Evolutionary conservation across 2,113 vertebrate genomes (phyloP).

Genomic region (Onychorhynchus coronatus): DNA sequence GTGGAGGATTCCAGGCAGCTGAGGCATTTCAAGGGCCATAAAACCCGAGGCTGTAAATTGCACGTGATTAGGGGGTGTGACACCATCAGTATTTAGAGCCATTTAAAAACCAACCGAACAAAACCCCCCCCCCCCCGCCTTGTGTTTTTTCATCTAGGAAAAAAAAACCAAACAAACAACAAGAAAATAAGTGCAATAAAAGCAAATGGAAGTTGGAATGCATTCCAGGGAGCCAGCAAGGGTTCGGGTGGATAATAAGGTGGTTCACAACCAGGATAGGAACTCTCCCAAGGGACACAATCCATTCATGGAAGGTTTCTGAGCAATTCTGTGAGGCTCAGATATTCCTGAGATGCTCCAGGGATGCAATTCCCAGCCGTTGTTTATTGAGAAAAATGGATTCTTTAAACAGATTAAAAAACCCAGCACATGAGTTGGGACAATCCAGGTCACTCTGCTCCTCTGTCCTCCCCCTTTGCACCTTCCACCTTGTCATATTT

Average conservation of each 20-base stretch:
- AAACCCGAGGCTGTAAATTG: not conserved
- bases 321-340: not conserved
- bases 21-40: not conserved
- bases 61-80: not conserved
- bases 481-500: not conserved
- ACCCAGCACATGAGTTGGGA: not conserved
- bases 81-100: not conserved
- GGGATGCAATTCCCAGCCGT: not conserved
- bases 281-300: not conserved
- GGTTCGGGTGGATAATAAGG: not conserved
- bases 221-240: not conserved
- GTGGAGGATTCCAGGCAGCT: not conserved
- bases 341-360: not conserved
- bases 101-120: not conserved
- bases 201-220: not conserved
- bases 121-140: not conserved
- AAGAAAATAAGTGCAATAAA: not conserved
- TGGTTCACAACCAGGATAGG: not conserved
- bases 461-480: not conserved
- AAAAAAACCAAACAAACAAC: not conserved
- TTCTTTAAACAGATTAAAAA: not conserved
- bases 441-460: not conserved
- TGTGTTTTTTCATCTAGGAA: not conserved
- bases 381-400: not conserved
- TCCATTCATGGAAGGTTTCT: not conserved